These are phyloP conservation scores for Stegodyphus dumicola DNA, from an alignment of 1,140 invertebrate species.

Conservation along the genomic window DNA sequence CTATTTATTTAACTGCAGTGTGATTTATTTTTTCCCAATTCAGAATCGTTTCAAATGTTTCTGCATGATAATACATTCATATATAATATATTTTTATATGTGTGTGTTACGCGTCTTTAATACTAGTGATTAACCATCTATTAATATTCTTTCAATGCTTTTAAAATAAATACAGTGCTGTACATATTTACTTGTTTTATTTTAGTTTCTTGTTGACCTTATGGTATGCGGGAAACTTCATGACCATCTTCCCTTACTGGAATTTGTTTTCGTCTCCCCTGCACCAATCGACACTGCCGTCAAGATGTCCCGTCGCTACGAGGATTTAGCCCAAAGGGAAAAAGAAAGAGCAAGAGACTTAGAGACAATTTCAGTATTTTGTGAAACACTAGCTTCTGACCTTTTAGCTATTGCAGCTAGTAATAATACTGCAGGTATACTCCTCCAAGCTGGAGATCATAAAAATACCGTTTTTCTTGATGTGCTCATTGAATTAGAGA, in stretches of 20 bases:
- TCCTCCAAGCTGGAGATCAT: conserved; percentile 90
- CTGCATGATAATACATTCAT: no score
- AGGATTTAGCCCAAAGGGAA: conserved; percentile 85
- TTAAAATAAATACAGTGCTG: no score
- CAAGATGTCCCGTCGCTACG: conserved; percentile 86
- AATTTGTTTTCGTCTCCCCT: conserved; percentile 95
- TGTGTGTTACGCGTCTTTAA: no score
- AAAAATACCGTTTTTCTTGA: conserved; percentile 95
- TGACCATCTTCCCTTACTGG: conserved; percentile 95
- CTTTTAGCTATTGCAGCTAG: conserved; percentile 92
- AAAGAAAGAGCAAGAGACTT: conserved; percentile 98
- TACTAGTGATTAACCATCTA: no score
- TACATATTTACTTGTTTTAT: neutral
- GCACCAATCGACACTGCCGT: conserved; percentile 98
- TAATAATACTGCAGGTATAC: conserved; percentile 89
- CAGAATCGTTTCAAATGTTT: no score
- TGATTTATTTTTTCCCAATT: no score
- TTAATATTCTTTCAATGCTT: no score
- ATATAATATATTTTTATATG: no score
- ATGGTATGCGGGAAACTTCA: conserved; percentile 98
- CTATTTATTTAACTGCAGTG: no score
- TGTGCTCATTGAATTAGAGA: conserved; percentile 91
- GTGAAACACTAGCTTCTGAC: conserved; percentile 97
- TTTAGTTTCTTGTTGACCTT: conserved; percentile 95
- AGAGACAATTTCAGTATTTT: conserved; percentile 92